A percentile compares a stretch with the other conserved stretches of the same genome.
phyloP scores from a whole-genome alignment of 2,797 vertebrate species.

The Coregonus suidteri region DNA sequence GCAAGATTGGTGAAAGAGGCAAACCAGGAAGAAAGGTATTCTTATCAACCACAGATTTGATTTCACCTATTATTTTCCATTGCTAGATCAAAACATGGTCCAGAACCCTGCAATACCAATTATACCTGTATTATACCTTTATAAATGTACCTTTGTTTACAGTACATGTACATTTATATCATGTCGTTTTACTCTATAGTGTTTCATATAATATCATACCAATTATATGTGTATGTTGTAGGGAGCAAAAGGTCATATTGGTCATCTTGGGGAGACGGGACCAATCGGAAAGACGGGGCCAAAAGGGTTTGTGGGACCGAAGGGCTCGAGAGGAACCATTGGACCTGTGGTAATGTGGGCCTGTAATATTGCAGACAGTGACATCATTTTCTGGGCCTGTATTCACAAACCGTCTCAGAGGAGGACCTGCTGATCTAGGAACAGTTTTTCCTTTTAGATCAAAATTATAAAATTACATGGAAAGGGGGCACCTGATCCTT shows the following conservation, averaged over 20 bases:
- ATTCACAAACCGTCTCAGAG: no score
- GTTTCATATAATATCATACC: background rate
- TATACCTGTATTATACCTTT: background rate
- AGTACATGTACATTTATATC: no score
- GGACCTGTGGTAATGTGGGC: conserved; percentile 87
- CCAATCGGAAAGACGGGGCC: conserved; percentile 84
- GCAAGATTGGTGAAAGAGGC: conserved; percentile 91
- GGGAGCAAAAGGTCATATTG: conserved; percentile 92
- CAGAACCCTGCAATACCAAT: background rate
- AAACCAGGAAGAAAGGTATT: conserved; percentile 88
- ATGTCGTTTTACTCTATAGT: no score
- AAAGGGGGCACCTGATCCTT: no score
- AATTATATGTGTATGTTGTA: conserved; percentile 52
- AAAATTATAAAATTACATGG: no score
- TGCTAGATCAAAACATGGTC: background rate
- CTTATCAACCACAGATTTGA: background rate
- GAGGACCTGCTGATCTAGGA: no score
- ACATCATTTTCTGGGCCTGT: no score
- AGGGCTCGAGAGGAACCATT: conserved; percentile 95
- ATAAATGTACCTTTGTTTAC: no score
- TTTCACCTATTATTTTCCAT: background rate
- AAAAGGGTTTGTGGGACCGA: conserved; percentile 88
- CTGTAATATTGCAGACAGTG: no score
- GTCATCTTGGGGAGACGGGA: conserved; percentile 92
- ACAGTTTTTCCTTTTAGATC: no score